Percentiles rank a stretch among this genome's conserved stretches.
Conservation (phyloP, 2,888 invertebrate species). For the Phania funesta region DNA sequence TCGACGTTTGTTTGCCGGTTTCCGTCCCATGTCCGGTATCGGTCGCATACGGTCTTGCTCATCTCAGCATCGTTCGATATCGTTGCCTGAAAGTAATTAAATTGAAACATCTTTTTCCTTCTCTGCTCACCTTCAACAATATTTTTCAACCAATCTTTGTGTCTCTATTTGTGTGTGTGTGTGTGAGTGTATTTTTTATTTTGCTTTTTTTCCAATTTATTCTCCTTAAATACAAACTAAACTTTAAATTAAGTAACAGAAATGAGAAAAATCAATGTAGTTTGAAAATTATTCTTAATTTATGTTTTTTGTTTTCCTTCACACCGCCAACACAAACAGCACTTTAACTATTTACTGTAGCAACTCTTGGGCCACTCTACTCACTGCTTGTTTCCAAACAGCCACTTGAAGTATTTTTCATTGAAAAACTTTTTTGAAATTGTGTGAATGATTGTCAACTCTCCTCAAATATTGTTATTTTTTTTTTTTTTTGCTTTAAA, state of each 20-base stretch:
- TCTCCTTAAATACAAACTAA: background rate
- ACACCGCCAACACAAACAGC: background rate
- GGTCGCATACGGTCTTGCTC: constrained; percentile 84
- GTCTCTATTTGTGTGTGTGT: constrained; percentile 3
- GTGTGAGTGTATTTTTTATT: constrained; percentile 1
- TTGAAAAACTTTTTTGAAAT: constrained; percentile 9
- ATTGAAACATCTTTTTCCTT: constrained; percentile 68
- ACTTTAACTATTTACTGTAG: background rate
- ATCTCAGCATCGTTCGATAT: constrained; percentile 90
- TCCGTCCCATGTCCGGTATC: constrained; percentile 88
- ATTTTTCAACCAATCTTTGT: background rate
- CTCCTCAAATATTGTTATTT: background rate
- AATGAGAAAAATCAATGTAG: background rate
- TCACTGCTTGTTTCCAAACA: constrained; percentile 15
- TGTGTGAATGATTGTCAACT: constrained; percentile 46
- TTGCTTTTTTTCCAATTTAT: background rate
- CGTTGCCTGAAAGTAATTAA: constrained; percentile 90
- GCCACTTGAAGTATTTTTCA: constrained; percentile 4
- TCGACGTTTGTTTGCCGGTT: constrained; percentile 89
- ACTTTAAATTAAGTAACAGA: background rate
- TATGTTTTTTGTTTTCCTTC: background rate
- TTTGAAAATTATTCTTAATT: background rate
- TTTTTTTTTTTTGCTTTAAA: background rate
- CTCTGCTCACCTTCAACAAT: background rate
- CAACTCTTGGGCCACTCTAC: background rate